Evolutionary conservation across 2,888 invertebrate species (phyloP).

Genomic region (Oscheius myriophilus): DNA sequence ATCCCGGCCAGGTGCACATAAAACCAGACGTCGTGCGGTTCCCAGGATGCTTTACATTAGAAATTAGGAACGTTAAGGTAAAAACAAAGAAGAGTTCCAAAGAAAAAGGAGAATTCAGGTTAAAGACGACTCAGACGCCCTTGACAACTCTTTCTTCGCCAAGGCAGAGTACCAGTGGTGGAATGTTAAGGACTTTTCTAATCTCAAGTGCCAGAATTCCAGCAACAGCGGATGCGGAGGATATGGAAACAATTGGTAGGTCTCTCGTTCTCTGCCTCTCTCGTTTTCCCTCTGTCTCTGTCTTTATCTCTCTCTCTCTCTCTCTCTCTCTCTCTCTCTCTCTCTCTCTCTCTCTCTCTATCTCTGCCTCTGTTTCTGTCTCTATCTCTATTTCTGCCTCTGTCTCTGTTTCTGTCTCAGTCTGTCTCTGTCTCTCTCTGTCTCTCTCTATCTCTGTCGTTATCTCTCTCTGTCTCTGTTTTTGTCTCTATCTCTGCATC

Average conservation of each 20-base stretch:
- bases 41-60: slow-evolving; percentile 70
- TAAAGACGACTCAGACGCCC: slow-evolving; percentile 57
- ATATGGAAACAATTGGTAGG: slow-evolving; percentile 69
- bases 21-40: slow-evolving; percentile 68
- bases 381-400: not conserved
- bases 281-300: no score
- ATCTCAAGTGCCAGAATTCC: slow-evolving; percentile 70
- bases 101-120: slow-evolving; percentile 33
- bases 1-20: slow-evolving; percentile 64
- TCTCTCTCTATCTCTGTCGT: not conserved
- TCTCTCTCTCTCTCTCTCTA: no score
- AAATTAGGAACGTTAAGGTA: slow-evolving; percentile 66
- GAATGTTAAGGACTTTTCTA: slow-evolving; percentile 68
- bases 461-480: no score
- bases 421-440: not conserved
- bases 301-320: not conserved
- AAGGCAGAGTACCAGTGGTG: slow-evolving; percentile 71
- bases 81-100: not conserved
- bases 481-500: not conserved
- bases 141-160: slow-evolving; percentile 69
- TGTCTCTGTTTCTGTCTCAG: slow-evolving; percentile 29
- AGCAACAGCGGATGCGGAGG: slow-evolving; percentile 69
- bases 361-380: no score
- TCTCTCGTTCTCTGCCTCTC: not conserved
- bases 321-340: no score